Percentiles rank a stretch among this genome's conserved stretches.
Conservation (phyloP, 2,113 vertebrate species). For the Cottus gobio region DNA sequence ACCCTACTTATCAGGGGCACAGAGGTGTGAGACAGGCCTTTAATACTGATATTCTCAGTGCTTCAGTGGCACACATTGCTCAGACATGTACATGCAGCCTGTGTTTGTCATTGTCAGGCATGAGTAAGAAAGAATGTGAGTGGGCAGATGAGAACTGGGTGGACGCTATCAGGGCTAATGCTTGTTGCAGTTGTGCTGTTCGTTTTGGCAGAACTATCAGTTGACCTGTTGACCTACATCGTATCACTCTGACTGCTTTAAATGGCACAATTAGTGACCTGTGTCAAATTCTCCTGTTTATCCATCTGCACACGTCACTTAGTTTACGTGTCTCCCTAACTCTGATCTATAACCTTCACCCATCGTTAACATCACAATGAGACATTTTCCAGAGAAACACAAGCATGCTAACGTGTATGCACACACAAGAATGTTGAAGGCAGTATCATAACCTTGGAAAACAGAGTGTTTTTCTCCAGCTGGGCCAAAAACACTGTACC, state of each 20-base stretch:
- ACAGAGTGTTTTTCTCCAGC: neutral
- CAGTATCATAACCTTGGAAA: neutral
- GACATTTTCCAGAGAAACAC: slow-evolving; percentile 38
- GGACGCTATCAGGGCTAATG: neutral
- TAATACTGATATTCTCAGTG: neutral
- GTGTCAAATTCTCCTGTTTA: slow-evolving; percentile 36
- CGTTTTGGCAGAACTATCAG: slow-evolving; percentile 45
- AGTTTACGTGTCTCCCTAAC: slow-evolving; percentile 55
- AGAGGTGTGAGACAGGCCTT: neutral
- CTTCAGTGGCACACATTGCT: neutral
- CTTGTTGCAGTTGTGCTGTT: slow-evolving; percentile 48
- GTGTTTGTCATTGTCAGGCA: slow-evolving; percentile 6
- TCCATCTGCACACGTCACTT: slow-evolving; percentile 41
- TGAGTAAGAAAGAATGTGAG: slow-evolving; percentile 39
- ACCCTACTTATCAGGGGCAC: slow-evolving; percentile 6
- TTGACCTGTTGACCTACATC: slow-evolving; percentile 57
- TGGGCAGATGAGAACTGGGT: slow-evolving; percentile 20
- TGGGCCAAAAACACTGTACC: neutral
- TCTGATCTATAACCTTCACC: slow-evolving; percentile 38
- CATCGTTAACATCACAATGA: slow-evolving; percentile 1
- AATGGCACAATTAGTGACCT: slow-evolving; percentile 37
- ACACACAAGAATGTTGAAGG: neutral
- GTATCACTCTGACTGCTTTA: slow-evolving; percentile 37
- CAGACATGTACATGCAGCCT: slow-evolving; percentile 7
- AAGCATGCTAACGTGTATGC: neutral